Base-by-base conservation (phyloP, 1,140 invertebrate genomes). In the Metaphire vulgaris region DNA sequence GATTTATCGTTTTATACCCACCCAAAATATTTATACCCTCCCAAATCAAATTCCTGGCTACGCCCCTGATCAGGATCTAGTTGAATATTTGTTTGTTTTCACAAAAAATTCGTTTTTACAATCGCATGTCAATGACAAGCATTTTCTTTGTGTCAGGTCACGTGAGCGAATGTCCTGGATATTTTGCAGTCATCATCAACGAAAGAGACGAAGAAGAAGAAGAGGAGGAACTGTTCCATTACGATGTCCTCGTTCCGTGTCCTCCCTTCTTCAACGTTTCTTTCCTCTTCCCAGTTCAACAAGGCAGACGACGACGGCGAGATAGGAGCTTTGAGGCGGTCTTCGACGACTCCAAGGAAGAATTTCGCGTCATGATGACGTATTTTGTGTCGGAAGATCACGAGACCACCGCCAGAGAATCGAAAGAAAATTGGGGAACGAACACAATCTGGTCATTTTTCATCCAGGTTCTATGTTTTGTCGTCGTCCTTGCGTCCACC, bases 141-240 rank as follows among this genome's bases (percentile, higher is more conserved):
- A 56, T 56, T 12, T 21, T 21, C 21, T 56, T 21, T 12, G 41
- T 56, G 41, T 56, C 41, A 76, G 74, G 74, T 29, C 32, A n/a
- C 28, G 16, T 76, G 69, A 71, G 16, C 69, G 74, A 33, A 14
- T 76, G 74, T 71, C 74, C 74, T 16, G 74, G 66, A 15, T 76
- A 76, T 31, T 26, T 76, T n/a, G 34, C 15, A 12, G 69, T 76
- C 14, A n/a, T 28, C 26, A 41, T 76, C 28, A 76, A 71, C 56
- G 74, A 76, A 26, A 32, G 68, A 34, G 21, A 12, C 21, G 41
- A 56, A 56, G 41, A 56, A 21, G 21, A 12, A 12, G 41, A 56
- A 56, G 41, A 56, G 41, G 74, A 76, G 32, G 74, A 76, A 31
- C 33, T 76, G 16, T 72, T 76, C 30, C 28, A 71, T n/a, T 76